Base-by-base conservation (phyloP, 2,888 invertebrate species). In the Hesperia comma region DNA sequence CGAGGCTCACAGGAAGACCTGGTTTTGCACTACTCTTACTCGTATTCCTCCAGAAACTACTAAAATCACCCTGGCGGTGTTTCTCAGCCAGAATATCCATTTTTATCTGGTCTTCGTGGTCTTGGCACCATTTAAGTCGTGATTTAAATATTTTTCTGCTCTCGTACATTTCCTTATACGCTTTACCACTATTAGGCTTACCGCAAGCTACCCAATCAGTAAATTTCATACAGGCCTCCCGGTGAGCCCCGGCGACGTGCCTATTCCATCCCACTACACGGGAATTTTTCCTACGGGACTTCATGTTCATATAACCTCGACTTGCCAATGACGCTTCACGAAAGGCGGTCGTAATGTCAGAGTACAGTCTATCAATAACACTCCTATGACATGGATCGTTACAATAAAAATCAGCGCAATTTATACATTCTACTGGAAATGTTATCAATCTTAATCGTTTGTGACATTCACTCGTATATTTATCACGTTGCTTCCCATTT, bases 141-240 rank as follows among this genome's bases (percentile, higher is more conserved):
- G 60, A 54, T 43, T 64, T 68, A 37, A 70, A 70, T 19, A 56
- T 6, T 63, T 43, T 67, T 54, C 62, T 56, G 17, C 40, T 54
- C 0, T 58, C 17, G 53, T 61, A 54, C 68, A 68, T 70, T 4
- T 64, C 56, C 10, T 64, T 57, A 43, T 64, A 69, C 17, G 68
- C 32, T 21, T 0, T 12, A 26, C 68, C 69, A 19, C 33, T 6
- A 7, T 8, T 57, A 14, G 69, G 69, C 15, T 54, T 56, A 21
- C 58, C 57, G 7, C 33, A 43, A 7, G 4, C 10, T 15, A 53
- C 3, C 69, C 69, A 68, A 1, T 15, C 26, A n/a, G 17, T 12
- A 61, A 51, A 54, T 15, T 53, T n/a, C 21, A 37, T 46, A 26
- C 63, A 53, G 5, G 69, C 63, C 54, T 53, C 53, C 61, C 51